phyloP scores from a whole-genome alignment of 2,888 invertebrate species.

The Leuctra nigra region DNA sequence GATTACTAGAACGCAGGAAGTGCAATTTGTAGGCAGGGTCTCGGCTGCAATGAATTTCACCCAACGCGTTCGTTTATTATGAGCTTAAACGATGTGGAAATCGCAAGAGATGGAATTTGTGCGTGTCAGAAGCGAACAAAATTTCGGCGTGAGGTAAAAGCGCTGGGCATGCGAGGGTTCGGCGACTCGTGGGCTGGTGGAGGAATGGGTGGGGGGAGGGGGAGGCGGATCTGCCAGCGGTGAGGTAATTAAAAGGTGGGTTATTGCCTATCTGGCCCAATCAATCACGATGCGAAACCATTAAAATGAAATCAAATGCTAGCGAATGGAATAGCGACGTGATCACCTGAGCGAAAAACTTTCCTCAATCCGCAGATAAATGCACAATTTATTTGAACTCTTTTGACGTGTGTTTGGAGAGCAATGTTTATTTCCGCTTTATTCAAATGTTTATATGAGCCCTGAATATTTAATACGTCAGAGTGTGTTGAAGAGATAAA shows the following conservation, averaged over 20 bases:
- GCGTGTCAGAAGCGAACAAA: not conserved
- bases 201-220: not conserved
- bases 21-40: not conserved
- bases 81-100: not conserved
- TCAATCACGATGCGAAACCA: not conserved
- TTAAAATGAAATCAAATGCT: not conserved
- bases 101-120: not conserved
- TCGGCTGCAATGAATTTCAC: not conserved
- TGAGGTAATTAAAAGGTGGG: not conserved
- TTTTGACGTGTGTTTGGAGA: too few species aligned
- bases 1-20: not conserved
- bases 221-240: not conserved
- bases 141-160: not conserved
- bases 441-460: too few species aligned
- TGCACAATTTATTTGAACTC: too few species aligned
- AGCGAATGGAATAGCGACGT: too few species aligned
- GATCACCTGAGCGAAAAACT: not conserved
- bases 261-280: conserved; percentile 1
- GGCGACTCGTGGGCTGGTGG: not conserved
- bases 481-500: too few species aligned
- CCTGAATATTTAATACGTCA: too few species aligned
- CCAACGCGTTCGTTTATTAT: not conserved
- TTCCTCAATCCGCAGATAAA: too few species aligned
- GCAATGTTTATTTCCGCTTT: too few species aligned
- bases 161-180: not conserved